Evolutionary conservation across 92 coral and sea anemone genomes (phyloP), one percentile per base, ranked within the genome.

Genomic region (Anthopleura xanthogrammica): DNA sequence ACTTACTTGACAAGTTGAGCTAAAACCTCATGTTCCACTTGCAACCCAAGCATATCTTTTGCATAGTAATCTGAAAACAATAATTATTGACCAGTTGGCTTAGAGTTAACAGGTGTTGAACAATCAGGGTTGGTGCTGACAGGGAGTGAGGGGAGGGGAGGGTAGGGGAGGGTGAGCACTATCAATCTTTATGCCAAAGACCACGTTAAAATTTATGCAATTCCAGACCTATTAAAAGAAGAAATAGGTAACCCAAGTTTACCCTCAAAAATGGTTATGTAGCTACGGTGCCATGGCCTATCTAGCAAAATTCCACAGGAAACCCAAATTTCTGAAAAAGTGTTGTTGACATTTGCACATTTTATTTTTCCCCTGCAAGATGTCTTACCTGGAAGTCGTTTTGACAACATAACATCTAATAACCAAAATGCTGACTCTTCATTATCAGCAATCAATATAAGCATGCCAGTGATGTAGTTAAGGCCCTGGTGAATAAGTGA

Each of bases 391-490:
- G 99, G 99, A 24, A 96, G 83, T 55, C 91, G 84, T 62, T 92
- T 90, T 10, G 91, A 86, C 50, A 92, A 83, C 72, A 96, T 92
- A 1, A 91, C 98, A 85, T 92, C 99, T 57, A 96, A 91, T 74
- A 96, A 89, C 99, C 99, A 96, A 79, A 96, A 96, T 39, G 94
- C 93, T 16, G 87, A 87, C 80, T 96, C 99, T 73, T 96, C 98
- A 89, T 87, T 85, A 62, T 89, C 90, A 7, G 90, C 91, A 84
- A 96, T 95, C 7, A 96, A 92, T 12, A 96, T 86, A 76, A 96
- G 91, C 52, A 96, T 89, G 54, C 98, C 99, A 79, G 95, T 93
- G 48, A 96, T 92, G 84, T 96, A 96, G 89, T 96, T 93, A 50
- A 93, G 75, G 55, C 97, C 97, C 97, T 93, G 48, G 17, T 76